Conservation (phyloP, 2,113 vertebrate species). For the Leptocoma aspasia region DNA sequence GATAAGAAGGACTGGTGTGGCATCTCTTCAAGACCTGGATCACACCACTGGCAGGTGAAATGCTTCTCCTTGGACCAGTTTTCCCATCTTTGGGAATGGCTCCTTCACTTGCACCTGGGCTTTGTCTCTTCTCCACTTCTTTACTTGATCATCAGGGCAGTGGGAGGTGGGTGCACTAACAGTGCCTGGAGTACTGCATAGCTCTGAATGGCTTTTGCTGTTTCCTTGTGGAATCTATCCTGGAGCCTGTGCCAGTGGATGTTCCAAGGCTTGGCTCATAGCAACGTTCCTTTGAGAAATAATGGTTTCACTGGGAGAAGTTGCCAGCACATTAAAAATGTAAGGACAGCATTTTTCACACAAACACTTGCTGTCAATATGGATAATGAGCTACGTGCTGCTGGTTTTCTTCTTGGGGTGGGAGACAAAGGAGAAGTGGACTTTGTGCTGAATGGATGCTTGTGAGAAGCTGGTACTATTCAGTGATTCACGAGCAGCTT, state of each 20-base stretch:
- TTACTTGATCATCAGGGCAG: not conserved
- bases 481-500: not conserved
- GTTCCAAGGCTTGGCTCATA: not conserved
- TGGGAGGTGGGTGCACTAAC: not conserved
- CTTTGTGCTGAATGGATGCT: not conserved
- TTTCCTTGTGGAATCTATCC: not conserved
- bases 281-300: not conserved
- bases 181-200: not conserved
- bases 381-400: not conserved
- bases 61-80: not conserved
- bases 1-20: not conserved
- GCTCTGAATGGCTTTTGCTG: not conserved
- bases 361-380: not conserved
- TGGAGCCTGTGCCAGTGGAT: not conserved
- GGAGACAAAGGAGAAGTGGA: not conserved
- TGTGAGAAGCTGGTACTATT: not conserved
- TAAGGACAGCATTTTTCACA: conserved; percentile 22
- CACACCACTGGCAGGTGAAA: not conserved
- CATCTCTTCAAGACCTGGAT: not conserved
- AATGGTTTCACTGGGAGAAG: not conserved
- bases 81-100: not conserved
- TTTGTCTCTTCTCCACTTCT: not conserved
- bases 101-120: not conserved
- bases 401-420: not conserved
- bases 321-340: conserved; percentile 16